Evolutionary conservation across 2,797 vertebrate genomes (phyloP).

Genomic region (Pyrocephalus nanus): DNA sequence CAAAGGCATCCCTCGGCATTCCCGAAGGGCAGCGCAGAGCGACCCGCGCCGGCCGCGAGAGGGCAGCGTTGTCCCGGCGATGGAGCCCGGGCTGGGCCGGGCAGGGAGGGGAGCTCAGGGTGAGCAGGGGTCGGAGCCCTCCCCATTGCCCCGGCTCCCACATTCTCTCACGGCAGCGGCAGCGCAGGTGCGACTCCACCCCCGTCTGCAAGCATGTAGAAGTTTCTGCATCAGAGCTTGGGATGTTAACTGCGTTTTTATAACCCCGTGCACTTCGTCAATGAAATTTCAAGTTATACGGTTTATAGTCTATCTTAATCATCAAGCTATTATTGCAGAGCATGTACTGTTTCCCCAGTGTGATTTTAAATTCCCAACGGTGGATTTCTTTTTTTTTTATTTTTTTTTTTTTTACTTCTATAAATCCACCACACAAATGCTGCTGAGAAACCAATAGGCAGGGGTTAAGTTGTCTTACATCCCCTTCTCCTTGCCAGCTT

Average conservation of each 20-base stretch:
- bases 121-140: neutral
- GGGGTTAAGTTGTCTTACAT: neutral
- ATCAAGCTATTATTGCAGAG: neutral
- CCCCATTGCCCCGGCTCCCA: neutral
- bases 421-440: neutral
- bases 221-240: neutral
- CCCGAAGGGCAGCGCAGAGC: neutral
- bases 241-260: neutral
- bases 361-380: neutral
- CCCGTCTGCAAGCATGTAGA: neutral
- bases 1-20: neutral
- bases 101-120: no score
- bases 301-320: neutral
- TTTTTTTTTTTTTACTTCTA: neutral
- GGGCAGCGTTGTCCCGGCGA: conserved; percentile 5
- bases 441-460: neutral
- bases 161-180: neutral
- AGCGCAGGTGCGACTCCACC: neutral
- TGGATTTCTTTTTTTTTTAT: no score
- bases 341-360: neutral
- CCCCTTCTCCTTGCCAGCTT: neutral
- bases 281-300: neutral
- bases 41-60: neutral
- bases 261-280: accelerated
- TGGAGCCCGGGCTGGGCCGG: neutral